Evolutionary conservation across 1,140 invertebrate species (phyloP).

Genomic region (Helicoverpa armigera): DNA sequence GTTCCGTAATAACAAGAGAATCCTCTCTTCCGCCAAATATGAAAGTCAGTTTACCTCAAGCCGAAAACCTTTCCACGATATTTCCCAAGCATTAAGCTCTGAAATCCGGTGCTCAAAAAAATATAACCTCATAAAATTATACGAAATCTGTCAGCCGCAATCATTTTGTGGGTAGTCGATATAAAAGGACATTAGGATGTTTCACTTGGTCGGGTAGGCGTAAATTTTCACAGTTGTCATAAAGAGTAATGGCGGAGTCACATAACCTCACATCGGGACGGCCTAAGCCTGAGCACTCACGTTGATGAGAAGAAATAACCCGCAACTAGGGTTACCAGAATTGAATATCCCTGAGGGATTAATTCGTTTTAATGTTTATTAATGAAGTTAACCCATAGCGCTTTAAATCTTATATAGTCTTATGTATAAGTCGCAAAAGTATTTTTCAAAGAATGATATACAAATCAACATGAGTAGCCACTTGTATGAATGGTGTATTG

Average conservation of each 20-base stretch:
- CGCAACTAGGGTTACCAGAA: conserved; percentile 52
- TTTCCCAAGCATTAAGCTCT: neutral
- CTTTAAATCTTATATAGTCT: neutral
- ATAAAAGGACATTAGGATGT: conserved; percentile 53
- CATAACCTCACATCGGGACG: conserved; percentile 55
- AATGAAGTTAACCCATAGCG: neutral
- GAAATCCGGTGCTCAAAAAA: neutral
- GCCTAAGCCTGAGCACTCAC: conserved; percentile 61
- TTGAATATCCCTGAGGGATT: conserved; percentile 15
- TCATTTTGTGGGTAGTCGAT: conserved; percentile 46
- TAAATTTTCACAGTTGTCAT: conserved; percentile 64
- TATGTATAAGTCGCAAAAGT: neutral
- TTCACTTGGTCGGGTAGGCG: conserved; percentile 27
- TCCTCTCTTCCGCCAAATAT: neutral
- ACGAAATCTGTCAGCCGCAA: conserved; percentile 52
- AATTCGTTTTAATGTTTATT: conserved; percentile 9
- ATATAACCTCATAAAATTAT: conserved; percentile 19
- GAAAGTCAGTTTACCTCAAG: neutral
- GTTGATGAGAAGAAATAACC: conserved; percentile 66
- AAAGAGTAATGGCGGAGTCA: conserved; percentile 65
- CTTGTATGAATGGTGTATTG: neutral
- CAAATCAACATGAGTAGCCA: neutral
- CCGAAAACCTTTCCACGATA: neutral
- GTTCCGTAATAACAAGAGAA: neutral
- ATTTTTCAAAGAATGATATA: neutral